phyloP scores from a whole-genome alignment of 1,140 invertebrate genomes.

The Eupristina koningsbergeri region DNA sequence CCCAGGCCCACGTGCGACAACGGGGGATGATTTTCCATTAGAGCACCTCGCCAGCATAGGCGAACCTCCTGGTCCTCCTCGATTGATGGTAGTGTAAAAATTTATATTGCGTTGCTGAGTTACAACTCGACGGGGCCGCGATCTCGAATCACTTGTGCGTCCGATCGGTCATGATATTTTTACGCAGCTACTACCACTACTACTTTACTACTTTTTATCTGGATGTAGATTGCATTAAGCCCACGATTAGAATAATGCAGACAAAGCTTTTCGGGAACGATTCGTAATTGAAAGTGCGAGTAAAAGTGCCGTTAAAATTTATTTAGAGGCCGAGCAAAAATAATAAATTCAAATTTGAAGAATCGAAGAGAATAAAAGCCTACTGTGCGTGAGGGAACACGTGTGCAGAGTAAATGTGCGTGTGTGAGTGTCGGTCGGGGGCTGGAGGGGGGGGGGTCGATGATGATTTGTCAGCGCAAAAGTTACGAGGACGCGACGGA shows the following conservation, averaged over 20 bases:
- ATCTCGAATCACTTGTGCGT: not conserved
- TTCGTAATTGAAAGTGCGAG: no score
- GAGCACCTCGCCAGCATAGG: not conserved
- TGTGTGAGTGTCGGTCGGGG: no score
- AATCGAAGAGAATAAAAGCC: no score
- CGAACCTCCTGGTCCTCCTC: not conserved
- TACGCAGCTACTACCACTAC: not conserved
- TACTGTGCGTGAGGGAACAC: no score
- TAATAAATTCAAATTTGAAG: no score
- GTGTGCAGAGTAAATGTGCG: no score
- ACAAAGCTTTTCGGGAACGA: not conserved
- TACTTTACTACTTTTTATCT: not conserved
- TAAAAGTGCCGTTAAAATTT: no score
- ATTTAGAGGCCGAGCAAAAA: no score
- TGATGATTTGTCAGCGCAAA: not conserved
- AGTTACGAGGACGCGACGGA: not conserved
- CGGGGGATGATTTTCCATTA: conserved; percentile 40
- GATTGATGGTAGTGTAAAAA: conserved; percentile 35
- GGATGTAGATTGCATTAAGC: not conserved
- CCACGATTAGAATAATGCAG: not conserved
- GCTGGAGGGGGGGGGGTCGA: not conserved
- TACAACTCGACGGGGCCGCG: not conserved
- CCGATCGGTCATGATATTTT: conserved; percentile 33
- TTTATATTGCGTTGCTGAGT: conserved; percentile 8
- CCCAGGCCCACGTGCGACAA: no score